phyloP scores from a whole-genome alignment of 2,113 vertebrate species.

The Engraulis encrasicolus region DNA sequence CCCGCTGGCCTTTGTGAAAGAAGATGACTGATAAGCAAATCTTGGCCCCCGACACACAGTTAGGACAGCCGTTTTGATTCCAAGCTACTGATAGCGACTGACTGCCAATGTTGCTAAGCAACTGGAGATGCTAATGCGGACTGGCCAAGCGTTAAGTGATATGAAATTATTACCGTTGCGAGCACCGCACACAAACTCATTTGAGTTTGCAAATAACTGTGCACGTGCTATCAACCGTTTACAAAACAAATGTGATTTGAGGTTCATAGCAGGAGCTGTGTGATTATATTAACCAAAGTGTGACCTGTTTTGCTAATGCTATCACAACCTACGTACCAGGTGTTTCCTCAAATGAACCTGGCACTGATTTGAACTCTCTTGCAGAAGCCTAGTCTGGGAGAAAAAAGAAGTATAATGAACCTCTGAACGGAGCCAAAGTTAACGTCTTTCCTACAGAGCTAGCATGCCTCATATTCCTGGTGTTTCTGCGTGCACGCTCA shows the following conservation, averaged over 20 bases:
- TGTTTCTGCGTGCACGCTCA: not conserved
- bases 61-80: conserved; percentile 6
- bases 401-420: not conserved
- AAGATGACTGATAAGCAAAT: not conserved
- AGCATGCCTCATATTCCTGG: not conserved
- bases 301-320: not conserved
- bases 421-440: not conserved
- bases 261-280: not conserved
- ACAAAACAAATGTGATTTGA: not conserved
- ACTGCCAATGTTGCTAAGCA: conserved; percentile 14
- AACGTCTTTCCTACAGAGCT: not conserved
- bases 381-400: not conserved
- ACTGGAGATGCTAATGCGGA: conserved; percentile 16
- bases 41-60: not conserved
- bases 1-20: not conserved
- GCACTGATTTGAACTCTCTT: not conserved
- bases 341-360: not conserved
- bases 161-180: not conserved
- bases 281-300: not conserved
- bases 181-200: not conserved
- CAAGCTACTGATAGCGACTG: not conserved
- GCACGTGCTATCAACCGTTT: not conserved
- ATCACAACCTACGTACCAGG: not conserved
- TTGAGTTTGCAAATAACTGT: conserved; percentile 5
- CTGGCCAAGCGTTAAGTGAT: not conserved